Base-by-base conservation (phyloP, 2,888 invertebrate genomes). In the Proisotoma minuta region DNA sequence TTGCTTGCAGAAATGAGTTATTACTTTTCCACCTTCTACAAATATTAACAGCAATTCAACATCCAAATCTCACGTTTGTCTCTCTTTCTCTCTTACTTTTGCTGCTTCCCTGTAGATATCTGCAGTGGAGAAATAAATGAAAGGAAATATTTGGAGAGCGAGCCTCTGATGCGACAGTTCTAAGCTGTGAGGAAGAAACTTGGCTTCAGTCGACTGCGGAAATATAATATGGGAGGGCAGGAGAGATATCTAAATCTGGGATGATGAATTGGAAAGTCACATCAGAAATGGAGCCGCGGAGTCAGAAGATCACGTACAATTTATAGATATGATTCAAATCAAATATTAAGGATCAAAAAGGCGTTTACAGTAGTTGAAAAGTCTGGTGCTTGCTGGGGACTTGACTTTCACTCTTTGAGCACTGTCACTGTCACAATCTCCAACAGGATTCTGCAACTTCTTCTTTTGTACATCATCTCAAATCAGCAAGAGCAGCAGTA, bases 331-430 rank as follows among this genome's bases (percentile, higher is more conserved):
- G 53, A 54, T 54, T 54, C 39, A 39, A 54, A 54, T 54, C 53
- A 54, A 54, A 54, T 54, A 54, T 54, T 54, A 54, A 54, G 53
- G 53, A 54, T 54, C 53, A 54, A 51, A 51, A 51, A 15, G 51
- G 39, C 3, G 20, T 54, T 54, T 54, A n/a, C n/a, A n/a, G n/a
- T n/a, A 54, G 34, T 43, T 5, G 43, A 43, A 18, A 54, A 54
- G 53, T 54, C 53, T 34, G 18, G 20, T 43, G 20, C 43, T 10
- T n/a, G n/a, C n/a, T n/a, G n/a, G n/a, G n/a, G n/a, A n/a, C n/a
- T n/a, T n/a, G n/a, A n/a, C n/a, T n/a, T n/a, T n/a, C n/a, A n/a
- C n/a, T n/a, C n/a, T n/a, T n/a, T n/a, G n/a, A n/a, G n/a, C n/a
- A n/a, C n/a, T n/a, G n/a, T n/a, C n/a, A n/a, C n/a, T n/a, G n/a